Base-by-base conservation (phyloP, 2,113 vertebrate species). In the Leptosomus discolor region DNA sequence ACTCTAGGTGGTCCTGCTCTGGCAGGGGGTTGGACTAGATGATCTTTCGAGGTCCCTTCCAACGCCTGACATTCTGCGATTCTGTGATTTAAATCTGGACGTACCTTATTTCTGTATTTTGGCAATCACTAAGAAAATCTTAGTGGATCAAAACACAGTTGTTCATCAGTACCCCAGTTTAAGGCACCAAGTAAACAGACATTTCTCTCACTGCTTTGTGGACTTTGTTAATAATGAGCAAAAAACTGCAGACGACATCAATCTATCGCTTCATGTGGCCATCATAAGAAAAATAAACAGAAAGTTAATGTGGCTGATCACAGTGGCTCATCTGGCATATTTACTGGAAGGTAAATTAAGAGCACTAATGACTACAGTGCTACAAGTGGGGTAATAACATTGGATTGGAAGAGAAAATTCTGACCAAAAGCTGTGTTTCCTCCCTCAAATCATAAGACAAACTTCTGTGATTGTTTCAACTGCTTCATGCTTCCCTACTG, bases 221-320 rank as follows among this genome's bases (percentile, higher is more conserved):
- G 54, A 37, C 80, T 93, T 77, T 36, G 70, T 85, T 92, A 80
- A 67, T 92, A 76, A 95, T 76, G 36, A 95, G 64, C n/a, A 87
- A 58, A 91, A 91, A 91, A 89, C 24, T 61, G 48, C 43, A n/a
- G n/a, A n/a, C 87, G 71, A 34, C 75, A 91, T 95, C 91, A 77
- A 71, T 73, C 77, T 92, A 76, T 57, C 48, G 61, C 67, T 94
- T 93, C 82, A 93, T 68, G 75, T 83, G 41, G 81, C 36, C 61
- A 69, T 34, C 56, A 54, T 61, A 81, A 84, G 19, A 70, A 92
- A 96, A 79, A 94, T 26, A 90, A 57, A 89, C 17, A 86, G 41
- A 37, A 15, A 77, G 50, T 12, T 57, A 90, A 56, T 48, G 54
- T 78, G 78, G 58, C 60, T 84, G 84, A 46, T 58, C 74, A 58